Evolutionary conservation across 2,888 invertebrate species (phyloP).

Genomic region (Nomada lathburiana): DNA sequence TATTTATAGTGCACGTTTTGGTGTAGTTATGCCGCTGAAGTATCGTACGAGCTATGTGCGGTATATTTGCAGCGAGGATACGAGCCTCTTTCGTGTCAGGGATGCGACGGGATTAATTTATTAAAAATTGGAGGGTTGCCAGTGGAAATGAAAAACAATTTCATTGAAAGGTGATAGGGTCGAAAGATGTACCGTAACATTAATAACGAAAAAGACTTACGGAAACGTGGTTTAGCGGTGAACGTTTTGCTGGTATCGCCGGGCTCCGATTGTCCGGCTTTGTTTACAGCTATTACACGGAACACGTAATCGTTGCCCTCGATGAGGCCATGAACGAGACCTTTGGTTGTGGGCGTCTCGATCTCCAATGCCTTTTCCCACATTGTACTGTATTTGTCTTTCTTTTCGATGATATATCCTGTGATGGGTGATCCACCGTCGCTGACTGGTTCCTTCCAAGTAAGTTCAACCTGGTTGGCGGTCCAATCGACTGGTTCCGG

Average conservation of each 20-base stretch:
- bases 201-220: conserved; percentile 83
- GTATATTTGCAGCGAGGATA: conserved; percentile 24
- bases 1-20: conserved; percentile 42
- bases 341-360: conserved; percentile 89
- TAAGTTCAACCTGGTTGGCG: conserved; percentile 95
- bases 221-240: conserved; percentile 93
- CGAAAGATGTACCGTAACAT: neutral
- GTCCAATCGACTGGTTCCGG: conserved; percentile 97
- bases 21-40: conserved; percentile 5
- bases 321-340: conserved; percentile 94
- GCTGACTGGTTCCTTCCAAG: conserved; percentile 94
- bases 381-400: conserved; percentile 95
- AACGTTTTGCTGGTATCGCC: conserved; percentile 95
- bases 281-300: conserved; percentile 97
- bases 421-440: conserved; percentile 98
- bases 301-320: conserved; percentile 99
- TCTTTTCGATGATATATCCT: conserved; percentile 96
- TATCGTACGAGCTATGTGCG: neutral
- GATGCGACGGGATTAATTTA: conserved; percentile 24
- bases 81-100: conserved; percentile 41
- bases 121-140: conserved; percentile 25
- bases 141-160: conserved; percentile 3
- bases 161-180: neutral
- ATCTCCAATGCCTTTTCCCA: conserved; percentile 97
- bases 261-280: conserved; percentile 96